Evolutionary conservation across 1,140 invertebrate genomes (phyloP), one percentile per base, ranked within the genome.

Genomic region (Lycorma delicatula): DNA sequence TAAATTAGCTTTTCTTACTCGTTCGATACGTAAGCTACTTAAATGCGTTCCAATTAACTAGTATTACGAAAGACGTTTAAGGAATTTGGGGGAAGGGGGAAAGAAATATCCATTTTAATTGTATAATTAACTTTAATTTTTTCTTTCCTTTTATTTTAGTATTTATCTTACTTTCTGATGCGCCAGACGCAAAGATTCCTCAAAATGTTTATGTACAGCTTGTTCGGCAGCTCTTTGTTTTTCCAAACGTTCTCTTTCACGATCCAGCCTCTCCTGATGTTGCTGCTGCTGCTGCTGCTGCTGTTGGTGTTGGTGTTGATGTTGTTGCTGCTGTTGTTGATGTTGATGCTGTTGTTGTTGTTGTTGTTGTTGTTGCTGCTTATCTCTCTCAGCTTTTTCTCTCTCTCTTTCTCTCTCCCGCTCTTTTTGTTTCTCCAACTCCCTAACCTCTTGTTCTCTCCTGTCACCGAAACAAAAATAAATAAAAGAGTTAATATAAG

Each of bases 191-290:
- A 93, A 74, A 50, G 89, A 92, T 74, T 92, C 87, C 70, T 89
- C 86, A 72, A 94, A 95, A 75, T 95, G 91, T 68, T 91, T 87
- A 63, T 91, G 85, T 44, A 94, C 88, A 65, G 82, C 87, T 70
- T 80, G 84, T 70, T 87, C 82, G 25, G 78, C 76, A 31, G 81
- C 80, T 67, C 81, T 77, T 63, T 82, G 78, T 60, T 78, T 82
- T 71, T 84, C 86, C 66, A 81, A 75, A 67, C 74, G 74, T 68
- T 76, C 79, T 57, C 77, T 79, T 60, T 81, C 81, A 36, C 75
- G 72, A 56, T 79, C 76, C 61, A 74, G 69, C 47, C 75, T 73
- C 66, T 77, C 75, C 69, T 71, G 74, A 58, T 77, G 74, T 9
- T 20, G 41, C 48, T 75, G 68, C 61, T 78, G 74, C 18, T 67